Base-by-base conservation (phyloP, 64 coral and sea anemone species). In the Stichodactyla helianthus region DNA sequence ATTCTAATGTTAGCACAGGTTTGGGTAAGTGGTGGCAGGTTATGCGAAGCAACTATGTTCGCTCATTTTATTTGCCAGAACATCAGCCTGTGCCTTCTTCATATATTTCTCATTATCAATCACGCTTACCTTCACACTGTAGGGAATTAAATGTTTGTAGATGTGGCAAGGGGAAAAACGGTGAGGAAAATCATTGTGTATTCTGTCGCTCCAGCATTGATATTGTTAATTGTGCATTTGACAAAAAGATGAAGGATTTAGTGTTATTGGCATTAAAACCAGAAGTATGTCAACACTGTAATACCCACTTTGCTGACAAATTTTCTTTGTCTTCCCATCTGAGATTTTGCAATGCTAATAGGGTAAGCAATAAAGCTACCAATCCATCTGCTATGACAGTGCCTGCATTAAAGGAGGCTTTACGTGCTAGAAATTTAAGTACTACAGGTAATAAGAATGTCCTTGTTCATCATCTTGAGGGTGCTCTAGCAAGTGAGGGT, bases 1-100 rank as follows among this genome's bases (percentile, higher is more conserved):
- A 86, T n/a, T 85, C 64, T 0, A 88, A 25, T 11, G 55, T 50
- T 7, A 53, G 26, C 54, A 27, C 28, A 5, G 1, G 5, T 18
- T 27, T 22, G 84, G 92, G 92, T 25, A 89, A 93, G 31, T 93
- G 92, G 87, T 89, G 92, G 83, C 89, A 91, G 57, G 89, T 91
- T 17, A 91, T 91, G 89, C 53, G 89, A 25, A 53, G 27, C 19
- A 91, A 91, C 17, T 91, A 91, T 86, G 74, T 91, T 17, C 71
- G 89, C 14, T 79, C 83, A 31, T 91, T 91, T 61, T 91, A 91
- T 31, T 56, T 91, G 16, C 89, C 89, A 22, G 89, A 91, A 79
- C 89, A 86, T 77, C 83, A 86, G 12, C 89, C 89, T 7, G 31
- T 86, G 15, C 89, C 89, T 4, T 80, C 82, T 10, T 79, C 14